phyloP scores from a whole-genome alignment of 2,113 vertebrate genomes.

The Actenoides hombroni region DNA sequence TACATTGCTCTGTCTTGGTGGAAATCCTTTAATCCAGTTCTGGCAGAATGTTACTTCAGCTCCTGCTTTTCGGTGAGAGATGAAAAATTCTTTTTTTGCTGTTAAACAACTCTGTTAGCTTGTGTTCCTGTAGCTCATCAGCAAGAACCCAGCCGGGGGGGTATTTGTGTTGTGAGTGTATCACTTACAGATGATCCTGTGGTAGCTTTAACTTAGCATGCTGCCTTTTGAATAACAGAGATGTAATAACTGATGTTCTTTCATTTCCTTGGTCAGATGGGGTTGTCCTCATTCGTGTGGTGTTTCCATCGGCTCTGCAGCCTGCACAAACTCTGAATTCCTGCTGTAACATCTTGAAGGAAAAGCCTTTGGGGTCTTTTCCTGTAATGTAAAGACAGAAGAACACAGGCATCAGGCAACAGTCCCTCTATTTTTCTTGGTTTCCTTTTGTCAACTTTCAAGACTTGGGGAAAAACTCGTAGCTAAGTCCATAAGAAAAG shows the following conservation, averaged over 20 bases:
- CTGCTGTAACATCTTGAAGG: neutral
- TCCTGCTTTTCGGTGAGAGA: neutral
- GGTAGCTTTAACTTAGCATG: neutral
- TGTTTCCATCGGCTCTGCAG: neutral
- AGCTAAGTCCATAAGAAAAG: neutral
- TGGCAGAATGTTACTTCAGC: neutral
- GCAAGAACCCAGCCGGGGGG: neutral
- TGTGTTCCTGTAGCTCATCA: neutral
- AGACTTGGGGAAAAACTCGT: neutral
- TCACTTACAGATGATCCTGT: neutral
- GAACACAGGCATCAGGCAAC: neutral
- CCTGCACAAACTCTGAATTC: rapidly evolving
- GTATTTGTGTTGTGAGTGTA: neutral
- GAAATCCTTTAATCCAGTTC: neutral
- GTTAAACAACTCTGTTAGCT: neutral
- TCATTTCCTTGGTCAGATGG: neutral
- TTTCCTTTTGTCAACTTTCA: neutral
- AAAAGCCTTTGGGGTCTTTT: neutral
- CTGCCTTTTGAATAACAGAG: neutral
- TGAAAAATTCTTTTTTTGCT: neutral
- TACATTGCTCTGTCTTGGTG: neutral
- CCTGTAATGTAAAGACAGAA: neutral
- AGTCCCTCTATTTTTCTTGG: neutral
- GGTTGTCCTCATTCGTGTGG: neutral
- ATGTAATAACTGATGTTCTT: neutral